Percentiles rank a stretch among this genome's conserved stretches.
Evolutionary conservation across 2,888 invertebrate genomes (phyloP).

Genomic region (Idaea straminata): DNA sequence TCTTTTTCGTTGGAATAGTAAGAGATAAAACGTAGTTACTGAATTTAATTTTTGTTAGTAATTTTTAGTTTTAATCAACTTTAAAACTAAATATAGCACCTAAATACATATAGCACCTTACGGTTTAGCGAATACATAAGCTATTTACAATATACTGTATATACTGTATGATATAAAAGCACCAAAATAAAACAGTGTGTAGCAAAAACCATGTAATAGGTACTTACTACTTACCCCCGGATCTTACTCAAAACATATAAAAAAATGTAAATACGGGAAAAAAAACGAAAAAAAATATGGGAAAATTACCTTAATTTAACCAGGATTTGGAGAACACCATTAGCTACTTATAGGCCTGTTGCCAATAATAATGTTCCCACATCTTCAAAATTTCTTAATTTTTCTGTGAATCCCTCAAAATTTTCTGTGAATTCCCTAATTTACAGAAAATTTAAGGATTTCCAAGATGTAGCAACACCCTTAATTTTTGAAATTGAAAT

Average conservation of each 20-base stretch:
- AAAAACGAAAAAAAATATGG: no score
- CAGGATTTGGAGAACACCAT: no score
- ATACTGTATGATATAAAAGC: slow-evolving; percentile 3
- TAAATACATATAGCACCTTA: slow-evolving; percentile 27
- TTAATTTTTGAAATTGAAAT: no score
- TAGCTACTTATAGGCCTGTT: no score
- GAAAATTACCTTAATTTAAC: no score
- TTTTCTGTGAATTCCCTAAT: no score
- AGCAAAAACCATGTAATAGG: neutral
- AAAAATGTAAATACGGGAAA: no score
- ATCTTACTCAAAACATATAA: neutral
- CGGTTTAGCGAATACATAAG: slow-evolving; percentile 24
- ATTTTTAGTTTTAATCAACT: slow-evolving; percentile 13
- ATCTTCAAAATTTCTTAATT: no score
- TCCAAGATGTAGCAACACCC: no score
- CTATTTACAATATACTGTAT: slow-evolving; percentile 21
- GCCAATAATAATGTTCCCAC: no score
- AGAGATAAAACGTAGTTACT: neutral
- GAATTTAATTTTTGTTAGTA: neutral
- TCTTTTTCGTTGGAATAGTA: neutral
- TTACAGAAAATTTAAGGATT: no score
- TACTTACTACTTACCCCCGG: neutral
- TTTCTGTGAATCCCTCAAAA: no score
- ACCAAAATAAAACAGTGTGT: neutral
- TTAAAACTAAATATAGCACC: slow-evolving; percentile 15